Evolutionary conservation across 30 jellyfish, hydroid and myxozoan species (phyloP).

Genomic region (Chrysaora quinquecirrha): DNA sequence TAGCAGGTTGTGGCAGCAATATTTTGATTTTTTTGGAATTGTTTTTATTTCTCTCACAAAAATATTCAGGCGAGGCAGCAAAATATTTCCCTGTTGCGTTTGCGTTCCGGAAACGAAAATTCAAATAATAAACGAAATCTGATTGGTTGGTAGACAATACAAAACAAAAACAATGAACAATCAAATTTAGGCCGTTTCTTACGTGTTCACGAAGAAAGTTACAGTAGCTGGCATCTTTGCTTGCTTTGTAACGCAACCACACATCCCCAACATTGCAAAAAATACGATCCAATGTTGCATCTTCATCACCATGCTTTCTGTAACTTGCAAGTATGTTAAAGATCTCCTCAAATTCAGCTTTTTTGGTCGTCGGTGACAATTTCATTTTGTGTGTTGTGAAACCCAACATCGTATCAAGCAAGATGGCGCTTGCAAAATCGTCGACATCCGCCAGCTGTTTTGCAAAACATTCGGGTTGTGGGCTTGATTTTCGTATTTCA

Average conservation of each 20-base stretch:
- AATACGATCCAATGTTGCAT: slow-evolving; percentile 59
- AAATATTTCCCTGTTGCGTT: too few species aligned
- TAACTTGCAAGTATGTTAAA: slow-evolving; percentile 64
- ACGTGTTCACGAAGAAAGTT: slow-evolving; percentile 82
- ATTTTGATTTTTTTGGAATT: too few species aligned
- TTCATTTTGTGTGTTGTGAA: slow-evolving; percentile 92
- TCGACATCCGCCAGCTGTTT: slow-evolving; percentile 82
- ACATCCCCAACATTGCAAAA: slow-evolving; percentile 62
- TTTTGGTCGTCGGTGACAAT: slow-evolving; percentile 43
- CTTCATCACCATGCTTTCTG: slow-evolving; percentile 82
- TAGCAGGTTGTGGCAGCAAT: too few species aligned
- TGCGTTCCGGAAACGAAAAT: too few species aligned
- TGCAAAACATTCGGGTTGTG: slow-evolving; percentile 60
- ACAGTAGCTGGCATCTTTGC: slow-evolving; percentile 40
- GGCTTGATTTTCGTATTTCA: slow-evolving; percentile 2
- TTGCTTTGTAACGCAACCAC: slow-evolving; percentile 61
- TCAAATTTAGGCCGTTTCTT: slow-evolving; percentile 44
- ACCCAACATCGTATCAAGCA: slow-evolving; percentile 89
- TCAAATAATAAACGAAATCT: too few species aligned
- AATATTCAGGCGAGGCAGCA: too few species aligned
- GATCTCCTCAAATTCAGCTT: slow-evolving; percentile 68
- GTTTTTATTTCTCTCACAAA: too few species aligned
- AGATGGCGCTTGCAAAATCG: slow-evolving; percentile 86
- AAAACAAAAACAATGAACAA: too few species aligned
- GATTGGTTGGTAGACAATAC: slow-evolving; percentile 50